Evolutionary conservation across 2,113 vertebrate genomes (phyloP), one percentile per base, ranked within the genome.

Genomic region (Amphiprion ocellaris): DNA sequence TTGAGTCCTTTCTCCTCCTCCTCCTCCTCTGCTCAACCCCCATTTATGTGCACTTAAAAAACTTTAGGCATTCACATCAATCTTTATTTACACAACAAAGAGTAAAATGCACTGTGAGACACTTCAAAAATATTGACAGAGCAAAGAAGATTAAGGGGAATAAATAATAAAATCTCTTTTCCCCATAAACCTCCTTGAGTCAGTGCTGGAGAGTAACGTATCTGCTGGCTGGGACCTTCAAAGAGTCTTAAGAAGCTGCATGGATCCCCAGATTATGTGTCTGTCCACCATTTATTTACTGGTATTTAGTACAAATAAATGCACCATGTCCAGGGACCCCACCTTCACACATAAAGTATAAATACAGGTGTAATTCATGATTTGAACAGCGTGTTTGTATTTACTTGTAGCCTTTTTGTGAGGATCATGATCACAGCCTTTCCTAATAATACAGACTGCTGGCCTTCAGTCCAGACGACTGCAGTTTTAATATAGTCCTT

Each of bases 141-240:
- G 69, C 26, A 60, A 66, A 81, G 60, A 74, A 76, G 70, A 83
- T 83, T 69, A 81, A 77, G 64, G 30, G 41, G 77, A 79, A 79
- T 73, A 52, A 26, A 26, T 26, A 26, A 26, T 66, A 37, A 73
- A 73, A 85, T 75, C 26, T 76, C 10, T 81, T 64, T 62, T 26
- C 49, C 61, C 33, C 59, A 69, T 67, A 77, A 81, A 79, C 74
- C 74, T 66, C 39, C 74, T 73, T 56, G 61, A 77, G 46, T 70
- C 77, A 52, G 60, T 63, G 63, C 56, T 79, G 74, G 54, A 60
- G 17, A 55, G 41, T 10, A 26, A 79, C 23, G 58, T 74, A 56
- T 74, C 56, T 54, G 66, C 52, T 44, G 69, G 49, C 61, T 59
- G 21, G 41, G 26, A 79, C 56, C 63, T 73, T 26, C 26, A 26